phyloP scores from a whole-genome alignment of 2,797 vertebrate genomes.

The Falco naumanni region DNA sequence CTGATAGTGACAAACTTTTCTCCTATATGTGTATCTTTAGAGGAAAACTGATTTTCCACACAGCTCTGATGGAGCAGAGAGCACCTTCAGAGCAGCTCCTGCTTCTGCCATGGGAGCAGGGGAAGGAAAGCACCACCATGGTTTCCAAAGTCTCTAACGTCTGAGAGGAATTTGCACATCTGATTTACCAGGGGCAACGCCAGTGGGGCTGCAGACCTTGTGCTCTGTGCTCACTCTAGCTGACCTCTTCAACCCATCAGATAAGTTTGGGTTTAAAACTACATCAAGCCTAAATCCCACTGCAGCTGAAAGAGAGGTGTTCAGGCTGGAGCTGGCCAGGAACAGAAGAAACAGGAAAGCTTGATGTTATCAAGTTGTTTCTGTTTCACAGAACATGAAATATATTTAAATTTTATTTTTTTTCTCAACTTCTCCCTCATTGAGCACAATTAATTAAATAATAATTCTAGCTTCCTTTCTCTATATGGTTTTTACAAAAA shows the following conservation, averaged over 20 bases:
- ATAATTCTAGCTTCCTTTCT: neutral
- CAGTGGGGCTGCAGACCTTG: neutral
- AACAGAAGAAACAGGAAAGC: neutral
- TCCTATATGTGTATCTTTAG: neutral
- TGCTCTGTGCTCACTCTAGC: neutral
- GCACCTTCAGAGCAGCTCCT: neutral
- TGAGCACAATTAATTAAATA: neutral
- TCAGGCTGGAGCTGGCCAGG: neutral
- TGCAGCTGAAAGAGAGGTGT: neutral
- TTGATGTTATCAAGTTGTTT: neutral
- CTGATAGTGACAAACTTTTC: neutral
- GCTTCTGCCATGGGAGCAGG: neutral
- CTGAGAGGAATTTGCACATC: neutral
- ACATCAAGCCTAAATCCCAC: neutral
- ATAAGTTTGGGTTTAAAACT: neutral
- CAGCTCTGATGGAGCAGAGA: neutral
- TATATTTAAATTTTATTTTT: neutral
- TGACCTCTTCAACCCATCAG: neutral
- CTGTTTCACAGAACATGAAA: neutral
- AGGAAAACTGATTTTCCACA: neutral
- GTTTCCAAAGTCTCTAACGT: neutral
- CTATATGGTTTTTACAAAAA: neutral
- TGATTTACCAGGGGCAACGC: neutral
- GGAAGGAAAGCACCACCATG: neutral
- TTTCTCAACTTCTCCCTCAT: neutral